Evolutionary conservation across 2,113 vertebrate genomes (phyloP), one percentile per base, ranked within the genome.

Genomic region (Colius striatus): DNA sequence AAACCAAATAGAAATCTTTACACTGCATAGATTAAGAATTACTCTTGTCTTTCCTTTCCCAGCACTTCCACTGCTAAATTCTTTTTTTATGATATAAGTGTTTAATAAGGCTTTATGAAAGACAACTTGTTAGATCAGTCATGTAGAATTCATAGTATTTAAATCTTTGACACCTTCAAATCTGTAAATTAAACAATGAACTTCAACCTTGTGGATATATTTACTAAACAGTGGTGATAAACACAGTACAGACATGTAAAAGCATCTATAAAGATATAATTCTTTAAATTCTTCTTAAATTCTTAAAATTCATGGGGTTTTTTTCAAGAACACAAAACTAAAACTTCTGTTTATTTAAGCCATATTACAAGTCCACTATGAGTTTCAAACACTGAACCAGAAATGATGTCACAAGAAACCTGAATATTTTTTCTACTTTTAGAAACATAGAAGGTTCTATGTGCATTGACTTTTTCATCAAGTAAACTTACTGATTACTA

Each of bases 61-160:
- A 60, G 36, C 54, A 18, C 30, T 83, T 68, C 55, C 51, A 71
- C 53, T 76, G 14, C 16, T 53, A 47, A 88, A 65, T 76, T 38
- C 83, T 84, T 5, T 77, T 92, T 94, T 91, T 96, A 68, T 90
- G 5, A 70, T 77, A 88, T 88, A 62, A 74, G 53, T 90, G 41
- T 16, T 91, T 88, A 93, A 29, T 75, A 95, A 82, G 16, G 20
- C 22, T 76, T 85, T 92, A 45, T 61, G 70, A 51, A 79, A 34
- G 30, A 85, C 65, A 96, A 51, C 10, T 34, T 79, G 84, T 87
- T 94, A 88, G 36, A 93, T 71, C 43, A 85, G 50, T 83, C 55
- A 83, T 94, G 79, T 73, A 92, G n/a, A 96, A 94, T 87, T 97
- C 60, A 92, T 10, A 65, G 13, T 83, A 92, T 94, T 94, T 87